Conservation (phyloP, 2,888 invertebrate species). For the Tachina fera region DNA sequence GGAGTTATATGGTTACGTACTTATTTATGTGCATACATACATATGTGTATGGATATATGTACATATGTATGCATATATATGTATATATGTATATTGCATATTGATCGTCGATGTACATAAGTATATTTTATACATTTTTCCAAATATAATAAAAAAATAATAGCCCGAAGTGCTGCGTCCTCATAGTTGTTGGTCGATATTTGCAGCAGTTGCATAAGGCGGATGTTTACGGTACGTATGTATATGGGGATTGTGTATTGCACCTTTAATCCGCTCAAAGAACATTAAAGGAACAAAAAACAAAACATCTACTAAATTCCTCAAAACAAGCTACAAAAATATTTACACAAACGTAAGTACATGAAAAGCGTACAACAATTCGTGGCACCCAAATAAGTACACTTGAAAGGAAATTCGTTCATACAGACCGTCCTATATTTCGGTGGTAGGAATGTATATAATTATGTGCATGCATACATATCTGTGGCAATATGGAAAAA, state of each 20-base stretch:
- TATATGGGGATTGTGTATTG: conserved; percentile 74
- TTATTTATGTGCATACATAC: background rate
- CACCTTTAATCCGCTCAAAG: conserved; percentile 79
- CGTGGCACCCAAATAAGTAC: conserved; percentile 3
- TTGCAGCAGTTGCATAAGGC: conserved; percentile 80
- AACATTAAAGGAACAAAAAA: conserved; percentile 51
- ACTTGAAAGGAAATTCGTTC: conserved; percentile 1
- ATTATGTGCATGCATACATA: too few species aligned
- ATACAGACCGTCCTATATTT: too few species aligned
- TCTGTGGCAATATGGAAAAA: too few species aligned
- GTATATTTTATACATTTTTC: conserved; percentile 25
- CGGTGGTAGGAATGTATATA: too few species aligned
- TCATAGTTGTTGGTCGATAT: conserved; percentile 75
- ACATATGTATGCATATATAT: background rate
- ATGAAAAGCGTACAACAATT: background rate
- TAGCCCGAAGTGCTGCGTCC: conserved; percentile 78
- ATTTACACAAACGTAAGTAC: conserved; percentile 16
- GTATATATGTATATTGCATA: background rate
- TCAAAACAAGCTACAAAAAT: conserved; percentile 59
- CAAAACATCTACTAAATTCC: conserved; percentile 57
- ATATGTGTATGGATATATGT: conserved; percentile 38
- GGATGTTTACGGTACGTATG: conserved; percentile 79
- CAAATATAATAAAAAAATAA: conserved; percentile 68
- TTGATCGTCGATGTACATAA: conserved; percentile 13
- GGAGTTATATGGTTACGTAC: conserved; percentile 57